These are phyloP conservation scores for Sebastes minor DNA, from an alignment of 2,797 vertebrate species.

Conservation along the genomic window DNA sequence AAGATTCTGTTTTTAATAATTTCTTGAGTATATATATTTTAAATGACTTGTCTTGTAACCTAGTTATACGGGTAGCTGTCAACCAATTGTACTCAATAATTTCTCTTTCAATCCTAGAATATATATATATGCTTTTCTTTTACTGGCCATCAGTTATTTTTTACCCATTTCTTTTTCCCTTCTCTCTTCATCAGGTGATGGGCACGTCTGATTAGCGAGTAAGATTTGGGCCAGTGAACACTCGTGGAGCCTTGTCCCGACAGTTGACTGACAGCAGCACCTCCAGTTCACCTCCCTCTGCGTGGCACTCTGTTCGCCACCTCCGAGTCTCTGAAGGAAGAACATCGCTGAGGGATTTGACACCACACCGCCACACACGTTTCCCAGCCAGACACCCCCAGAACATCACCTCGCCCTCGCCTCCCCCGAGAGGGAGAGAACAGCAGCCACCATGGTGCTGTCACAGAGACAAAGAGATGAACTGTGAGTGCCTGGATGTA, in stretches of 20 bases:
- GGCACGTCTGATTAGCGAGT: constrained; percentile 46
- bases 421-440: constrained; percentile 82
- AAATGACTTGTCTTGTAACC: not conserved
- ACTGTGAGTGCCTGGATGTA: constrained; percentile 87
- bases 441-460: constrained; percentile 95
- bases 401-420: constrained; percentile 63
- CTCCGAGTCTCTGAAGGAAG: constrained; percentile 55
- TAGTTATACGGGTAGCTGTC: not conserved
- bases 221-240: constrained; percentile 11
- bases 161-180: not conserved
- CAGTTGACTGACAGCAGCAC: constrained; percentile 44
- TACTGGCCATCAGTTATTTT: not conserved
- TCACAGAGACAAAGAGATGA: constrained; percentile 99
- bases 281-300: constrained; percentile 49
- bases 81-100: not conserved
- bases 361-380: constrained; percentile 16
- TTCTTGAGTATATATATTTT: not conserved
- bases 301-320: constrained; percentile 70
- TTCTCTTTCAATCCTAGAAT: not conserved
- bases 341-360: constrained; percentile 60
- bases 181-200: constrained; percentile 59
- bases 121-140: not conserved
- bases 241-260: constrained; percentile 38
- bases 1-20: not conserved
- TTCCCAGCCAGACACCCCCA: constrained; percentile 49